Base-by-base conservation (phyloP, 2,797 vertebrate genomes). In the Bradypodion pumilum region DNA sequence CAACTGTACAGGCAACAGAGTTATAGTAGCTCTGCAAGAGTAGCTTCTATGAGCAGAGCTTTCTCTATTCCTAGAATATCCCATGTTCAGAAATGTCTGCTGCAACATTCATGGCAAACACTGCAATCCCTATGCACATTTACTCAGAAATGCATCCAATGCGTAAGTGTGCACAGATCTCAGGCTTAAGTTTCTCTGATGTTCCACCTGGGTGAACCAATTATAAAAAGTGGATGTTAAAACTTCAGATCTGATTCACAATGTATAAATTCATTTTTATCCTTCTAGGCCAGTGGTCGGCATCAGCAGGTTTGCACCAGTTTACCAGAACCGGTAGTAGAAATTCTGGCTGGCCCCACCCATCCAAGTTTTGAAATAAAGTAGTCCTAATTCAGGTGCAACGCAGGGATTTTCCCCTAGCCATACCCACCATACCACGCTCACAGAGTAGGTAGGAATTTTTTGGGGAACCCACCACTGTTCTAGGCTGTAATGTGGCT, bases 221-320 rank as follows among this genome's bases (percentile, higher is more conserved):
- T 42, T 19, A 19, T 74, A 29, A 8, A 15, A 59, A 60, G 13
- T 19, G 32, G 44, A 27, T 73, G 15, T 49, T 40, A n/a, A 62
- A 19, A 35, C 23, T 40, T 37, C 27, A 23, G 23, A n/a, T 29
- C 42, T 23, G 2, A 32, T 52, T 44, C 44, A 80, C 56, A 84
- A 25, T 29, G 25, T 69, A 35, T 25, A 23, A 63, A 77, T 77
- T 69, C 27, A 35, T 29, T 80, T 29, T 66, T 27, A 60, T 23
- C 9, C 74, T 49, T 42, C 59, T 13, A 1, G 0, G 4, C 35
- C n/a, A n/a, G n/a, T n/a, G n/a, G n/a, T n/a, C n/a, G n/a, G n/a
- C n/a, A n/a, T n/a, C n/a, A n/a, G n/a, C n/a, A n/a, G n/a, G n/a
- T n/a, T n/a, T n/a, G n/a, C n/a, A n/a, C n/a, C n/a, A n/a, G n/a